A percentile compares a stretch with the other conserved stretches of the same genome.
These are phyloP conservation scores for Capitella teleta DNA, from an alignment of 1,140 invertebrate species.

Conservation along the genomic window DNA sequence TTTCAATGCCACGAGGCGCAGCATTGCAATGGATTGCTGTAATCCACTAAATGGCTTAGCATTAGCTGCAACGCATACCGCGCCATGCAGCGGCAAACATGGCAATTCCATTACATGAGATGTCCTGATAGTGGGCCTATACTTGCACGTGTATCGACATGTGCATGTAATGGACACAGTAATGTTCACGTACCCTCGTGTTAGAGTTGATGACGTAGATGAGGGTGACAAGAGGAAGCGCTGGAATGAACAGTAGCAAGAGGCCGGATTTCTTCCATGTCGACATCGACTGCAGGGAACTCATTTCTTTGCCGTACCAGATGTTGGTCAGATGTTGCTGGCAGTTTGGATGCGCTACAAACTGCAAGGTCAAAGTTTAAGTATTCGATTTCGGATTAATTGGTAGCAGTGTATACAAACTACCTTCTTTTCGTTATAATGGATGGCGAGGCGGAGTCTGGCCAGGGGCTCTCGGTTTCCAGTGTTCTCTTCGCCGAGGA, in stretches of 20 bases:
- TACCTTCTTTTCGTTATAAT: constrained; percentile 14
- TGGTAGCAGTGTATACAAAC: neutral
- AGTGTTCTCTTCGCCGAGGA: constrained; percentile 9
- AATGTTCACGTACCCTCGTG: constrained; percentile 1
- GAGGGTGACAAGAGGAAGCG: neutral
- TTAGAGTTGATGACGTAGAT: neutral
- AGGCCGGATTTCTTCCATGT: constrained; percentile 1
- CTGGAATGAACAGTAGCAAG: neutral
- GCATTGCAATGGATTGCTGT: too few relatives aligned
- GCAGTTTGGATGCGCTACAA: constrained; percentile 96
- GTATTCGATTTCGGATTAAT: neutral
- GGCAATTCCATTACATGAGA: too few relatives aligned
- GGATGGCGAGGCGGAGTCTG: constrained; percentile 11
- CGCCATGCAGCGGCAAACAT: too few relatives aligned
- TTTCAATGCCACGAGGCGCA: too few relatives aligned
- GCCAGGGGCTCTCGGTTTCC: constrained; percentile 11
- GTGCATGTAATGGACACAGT: too few relatives aligned
- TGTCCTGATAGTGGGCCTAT: too few relatives aligned
- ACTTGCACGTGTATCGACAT: too few relatives aligned
- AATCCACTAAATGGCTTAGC: too few relatives aligned
- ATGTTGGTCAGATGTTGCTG: constrained; percentile 93
- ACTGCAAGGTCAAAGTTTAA: constrained; percentile 49
- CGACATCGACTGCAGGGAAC: constrained; percentile 11
- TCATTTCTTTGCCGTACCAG: constrained; percentile 63
- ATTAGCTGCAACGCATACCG: too few relatives aligned